Evolutionary conservation across 2,888 invertebrate species (phyloP).

Genomic region (Agriotes lineatus): DNA sequence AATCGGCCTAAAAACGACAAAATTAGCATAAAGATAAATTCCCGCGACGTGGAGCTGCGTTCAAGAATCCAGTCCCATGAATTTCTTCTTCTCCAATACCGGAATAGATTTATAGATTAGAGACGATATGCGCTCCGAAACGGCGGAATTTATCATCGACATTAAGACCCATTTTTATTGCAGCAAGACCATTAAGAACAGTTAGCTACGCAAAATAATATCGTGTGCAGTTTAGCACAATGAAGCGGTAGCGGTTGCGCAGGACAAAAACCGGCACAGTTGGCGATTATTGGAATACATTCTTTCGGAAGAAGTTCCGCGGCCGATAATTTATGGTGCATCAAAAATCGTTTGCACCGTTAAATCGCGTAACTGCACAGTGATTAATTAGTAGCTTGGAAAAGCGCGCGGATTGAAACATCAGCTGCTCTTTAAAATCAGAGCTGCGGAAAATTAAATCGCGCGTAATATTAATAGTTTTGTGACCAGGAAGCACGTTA

Average conservation of each 20-base stretch:
- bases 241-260: constrained; percentile 38
- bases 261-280: constrained; percentile 42
- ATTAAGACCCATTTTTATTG: constrained; percentile 19
- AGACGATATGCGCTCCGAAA: not conserved
- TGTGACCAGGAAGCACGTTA: not conserved
- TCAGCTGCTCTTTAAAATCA: constrained; percentile 1
- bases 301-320: constrained; percentile 35
- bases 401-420: constrained; percentile 7
- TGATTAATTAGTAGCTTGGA: constrained; percentile 15
- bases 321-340: constrained; percentile 40
- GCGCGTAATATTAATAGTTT: not conserved
- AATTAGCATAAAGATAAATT: not conserved
- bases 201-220: constrained; percentile 21
- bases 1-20: too few relatives aligned
- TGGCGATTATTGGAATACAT: constrained; percentile 46
- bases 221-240: constrained; percentile 31
- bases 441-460: constrained; percentile 6
- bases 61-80: not conserved
- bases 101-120: constrained; percentile 22
- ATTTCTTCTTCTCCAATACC: not conserved
- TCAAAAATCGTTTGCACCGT: constrained; percentile 27
- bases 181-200: constrained; percentile 13
- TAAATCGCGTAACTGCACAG: constrained; percentile 15
- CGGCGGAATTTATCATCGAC: constrained; percentile 2
- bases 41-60: not conserved